These are phyloP conservation scores for Podilymbus podiceps DNA, from an alignment of 2,113 vertebrate species.

Conservation along the genomic window DNA sequence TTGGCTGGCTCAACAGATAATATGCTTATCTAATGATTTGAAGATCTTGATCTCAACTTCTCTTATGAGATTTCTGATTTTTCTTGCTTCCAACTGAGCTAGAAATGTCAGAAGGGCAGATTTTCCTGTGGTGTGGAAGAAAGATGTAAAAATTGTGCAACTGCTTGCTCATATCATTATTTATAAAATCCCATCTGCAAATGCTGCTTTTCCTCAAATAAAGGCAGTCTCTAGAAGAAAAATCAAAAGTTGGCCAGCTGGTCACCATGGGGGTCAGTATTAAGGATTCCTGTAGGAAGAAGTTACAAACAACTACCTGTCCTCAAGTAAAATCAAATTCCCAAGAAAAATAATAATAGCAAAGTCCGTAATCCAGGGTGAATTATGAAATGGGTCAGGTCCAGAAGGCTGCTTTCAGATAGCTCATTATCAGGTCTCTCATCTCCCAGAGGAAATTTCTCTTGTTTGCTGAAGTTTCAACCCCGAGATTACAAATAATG, in stretches of 20 bases:
- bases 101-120: not conserved
- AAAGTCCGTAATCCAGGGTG: not conserved
- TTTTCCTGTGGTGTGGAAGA: not conserved
- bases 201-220: not conserved
- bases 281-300: not conserved
- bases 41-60: not conserved
- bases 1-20: not conserved
- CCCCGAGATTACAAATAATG: not conserved
- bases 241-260: not conserved
- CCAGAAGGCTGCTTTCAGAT: not conserved
- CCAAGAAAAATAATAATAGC: not conserved
- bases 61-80: not conserved
- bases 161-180: not conserved
- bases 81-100: not conserved
- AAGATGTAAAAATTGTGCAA: not conserved
- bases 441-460: not conserved
- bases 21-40: not conserved
- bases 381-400: not conserved
- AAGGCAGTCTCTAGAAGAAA: not conserved
- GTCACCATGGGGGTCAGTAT: not conserved
- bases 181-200: not conserved
- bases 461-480: not conserved
- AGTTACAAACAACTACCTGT: not conserved
- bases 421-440: not conserved
- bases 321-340: not conserved